Evolutionary conservation across 2,888 invertebrate species (phyloP).

Genomic region (Anaspis maculata): DNA sequence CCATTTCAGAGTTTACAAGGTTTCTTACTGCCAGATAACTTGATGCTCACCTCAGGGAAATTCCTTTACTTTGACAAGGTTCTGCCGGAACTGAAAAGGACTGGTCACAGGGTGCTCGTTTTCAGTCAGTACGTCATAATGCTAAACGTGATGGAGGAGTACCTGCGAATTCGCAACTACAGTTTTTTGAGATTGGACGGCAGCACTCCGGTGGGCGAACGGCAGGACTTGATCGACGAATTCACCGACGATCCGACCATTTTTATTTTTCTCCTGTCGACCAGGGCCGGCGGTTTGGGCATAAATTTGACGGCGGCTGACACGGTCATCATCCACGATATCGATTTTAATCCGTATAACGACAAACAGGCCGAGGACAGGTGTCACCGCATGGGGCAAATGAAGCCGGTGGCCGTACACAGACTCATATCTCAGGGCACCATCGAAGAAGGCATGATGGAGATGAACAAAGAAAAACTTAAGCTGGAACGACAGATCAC

Average conservation of each 20-base stretch:
- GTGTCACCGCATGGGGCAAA: constrained; percentile 70
- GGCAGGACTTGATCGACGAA: constrained; percentile 84
- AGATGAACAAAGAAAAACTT: constrained; percentile 84
- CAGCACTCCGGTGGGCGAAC: constrained; percentile 73
- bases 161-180: constrained; percentile 64
- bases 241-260: constrained; percentile 73
- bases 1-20: constrained; percentile 51
- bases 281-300: constrained; percentile 91
- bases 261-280: constrained; percentile 86
- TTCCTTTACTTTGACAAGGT: constrained; percentile 70
- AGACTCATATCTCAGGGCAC: constrained; percentile 77
- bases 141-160: constrained; percentile 87
- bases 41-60: constrained; percentile 81
- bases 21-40: constrained; percentile 55
- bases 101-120: constrained; percentile 76
- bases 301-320: constrained; percentile 93
- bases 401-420: constrained; percentile 77
- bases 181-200: constrained; percentile 83
- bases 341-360: constrained; percentile 97
- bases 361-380: constrained; percentile 96
- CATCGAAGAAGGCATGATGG: constrained; percentile 88
- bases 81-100: constrained; percentile 62
- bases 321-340: constrained; percentile 92
- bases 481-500: constrained; percentile 84
- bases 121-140: constrained; percentile 97